Evolutionary conservation across 1,140 invertebrate genomes (phyloP).

Genomic region (Danaus melanippus): DNA sequence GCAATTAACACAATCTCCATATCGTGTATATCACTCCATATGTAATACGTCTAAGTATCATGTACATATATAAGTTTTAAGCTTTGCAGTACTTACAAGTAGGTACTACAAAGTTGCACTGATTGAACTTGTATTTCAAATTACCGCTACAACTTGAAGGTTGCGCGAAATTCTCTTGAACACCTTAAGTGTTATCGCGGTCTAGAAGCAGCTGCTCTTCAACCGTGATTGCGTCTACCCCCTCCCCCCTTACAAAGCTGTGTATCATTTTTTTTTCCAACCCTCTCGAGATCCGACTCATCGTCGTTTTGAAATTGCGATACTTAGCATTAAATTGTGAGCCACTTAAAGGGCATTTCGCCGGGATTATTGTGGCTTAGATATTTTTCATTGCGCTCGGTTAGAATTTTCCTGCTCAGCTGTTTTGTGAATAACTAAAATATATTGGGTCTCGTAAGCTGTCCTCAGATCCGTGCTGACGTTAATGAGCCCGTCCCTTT

Average conservation of each 20-base stretch:
- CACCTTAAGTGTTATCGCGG: slow-evolving; percentile 57
- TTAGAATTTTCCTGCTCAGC: slow-evolving; percentile 49
- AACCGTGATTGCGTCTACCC: slow-evolving; percentile 47
- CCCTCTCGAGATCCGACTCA: slow-evolving; percentile 47
- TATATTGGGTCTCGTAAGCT: slow-evolving; percentile 59
- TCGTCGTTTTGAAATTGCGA: slow-evolving; percentile 57
- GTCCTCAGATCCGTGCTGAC: slow-evolving; percentile 48
- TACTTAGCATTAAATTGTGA: slow-evolving; percentile 67
- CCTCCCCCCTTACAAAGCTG: slow-evolving; percentile 18
- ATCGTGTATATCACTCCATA: too few relatives aligned
- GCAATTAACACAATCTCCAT: too few relatives aligned
- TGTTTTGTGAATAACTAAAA: slow-evolving; percentile 64
- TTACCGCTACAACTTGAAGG: slow-evolving; percentile 30
- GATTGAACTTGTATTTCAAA: slow-evolving; percentile 27
- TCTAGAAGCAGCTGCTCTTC: slow-evolving; percentile 50
- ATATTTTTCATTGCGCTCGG: slow-evolving; percentile 46
- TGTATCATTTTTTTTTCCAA: slow-evolving; percentile 59
- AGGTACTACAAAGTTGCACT: slow-evolving; percentile 11
- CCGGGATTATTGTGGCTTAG: slow-evolving; percentile 42
- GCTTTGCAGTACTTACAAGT: too few relatives aligned
- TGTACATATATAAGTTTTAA: too few relatives aligned
- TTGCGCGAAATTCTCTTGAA: slow-evolving; percentile 35
- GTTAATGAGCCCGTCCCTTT: slow-evolving; percentile 57
- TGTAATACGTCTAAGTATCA: too few relatives aligned
- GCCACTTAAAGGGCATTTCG: slow-evolving; percentile 53